phyloP scores from a whole-genome alignment of 2,113 vertebrate genomes.

The Gavialis gangeticus region DNA sequence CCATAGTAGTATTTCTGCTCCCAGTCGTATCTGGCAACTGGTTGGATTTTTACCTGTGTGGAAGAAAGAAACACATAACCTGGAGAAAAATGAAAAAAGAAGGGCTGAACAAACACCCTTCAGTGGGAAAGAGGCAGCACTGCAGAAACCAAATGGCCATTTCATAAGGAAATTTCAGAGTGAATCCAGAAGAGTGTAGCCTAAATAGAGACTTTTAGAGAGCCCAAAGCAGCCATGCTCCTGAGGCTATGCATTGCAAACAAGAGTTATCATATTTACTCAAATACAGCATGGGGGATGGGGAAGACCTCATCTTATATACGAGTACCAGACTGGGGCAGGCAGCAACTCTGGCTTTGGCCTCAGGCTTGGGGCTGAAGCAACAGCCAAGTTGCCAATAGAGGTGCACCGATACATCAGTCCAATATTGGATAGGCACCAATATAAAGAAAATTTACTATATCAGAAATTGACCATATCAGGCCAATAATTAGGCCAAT shows the following conservation, averaged over 20 bases:
- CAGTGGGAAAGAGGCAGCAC: background rate
- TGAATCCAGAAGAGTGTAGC: background rate
- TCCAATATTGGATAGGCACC: too few species aligned
- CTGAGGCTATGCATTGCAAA: background rate
- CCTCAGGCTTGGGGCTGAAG: too few species aligned
- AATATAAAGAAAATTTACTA: too few species aligned
- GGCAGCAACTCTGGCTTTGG: too few species aligned
- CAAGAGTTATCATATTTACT: too few species aligned
- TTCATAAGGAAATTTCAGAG: background rate
- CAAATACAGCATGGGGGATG: too few species aligned
- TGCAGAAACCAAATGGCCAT: background rate
- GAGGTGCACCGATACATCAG: too few species aligned
- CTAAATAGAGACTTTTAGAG: background rate
- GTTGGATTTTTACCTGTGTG: slow-evolving; percentile 96
- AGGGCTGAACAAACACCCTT: background rate
- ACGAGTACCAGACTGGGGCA: too few species aligned
- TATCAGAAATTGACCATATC: too few species aligned
- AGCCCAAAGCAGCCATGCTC: background rate
- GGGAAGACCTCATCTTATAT: too few species aligned
- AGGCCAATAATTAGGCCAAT: too few species aligned
- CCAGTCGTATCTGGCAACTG: slow-evolving; percentile 98
- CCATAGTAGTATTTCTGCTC: slow-evolving; percentile 99
- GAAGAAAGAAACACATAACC: slow-evolving; percentile 14
- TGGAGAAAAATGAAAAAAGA: background rate
- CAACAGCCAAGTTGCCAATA: too few species aligned